Evolutionary conservation across 2,888 invertebrate species (phyloP).

Genomic region (Tenthredo mesomela): DNA sequence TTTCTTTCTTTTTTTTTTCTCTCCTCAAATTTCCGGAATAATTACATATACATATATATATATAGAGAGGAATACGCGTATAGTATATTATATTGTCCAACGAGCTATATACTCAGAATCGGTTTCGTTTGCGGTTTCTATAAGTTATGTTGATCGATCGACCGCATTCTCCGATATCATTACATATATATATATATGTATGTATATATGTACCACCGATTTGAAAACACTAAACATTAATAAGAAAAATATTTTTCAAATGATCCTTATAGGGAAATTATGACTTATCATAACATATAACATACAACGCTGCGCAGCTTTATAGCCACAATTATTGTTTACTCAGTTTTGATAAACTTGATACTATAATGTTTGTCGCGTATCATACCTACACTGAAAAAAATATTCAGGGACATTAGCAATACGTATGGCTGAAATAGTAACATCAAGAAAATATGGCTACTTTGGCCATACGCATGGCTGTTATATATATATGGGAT

Average conservation of each 20-base stretch:
- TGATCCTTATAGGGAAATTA: neutral
- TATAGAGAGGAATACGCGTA: neutral
- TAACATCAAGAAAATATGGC: too few relatives aligned
- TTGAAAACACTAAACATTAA: constrained; percentile 28
- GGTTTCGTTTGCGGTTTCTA: constrained; percentile 3
- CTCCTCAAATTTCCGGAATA: too few relatives aligned
- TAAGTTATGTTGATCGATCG: constrained; percentile 41
- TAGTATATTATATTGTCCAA: neutral
- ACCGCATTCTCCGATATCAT: neutral
- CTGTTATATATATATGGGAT: neutral
- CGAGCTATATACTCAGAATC: neutral
- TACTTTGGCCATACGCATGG: too few relatives aligned
- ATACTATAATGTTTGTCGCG: neutral
- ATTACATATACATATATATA: neutral
- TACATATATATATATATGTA: neutral
- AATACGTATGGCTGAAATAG: too few relatives aligned
- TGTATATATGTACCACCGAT: neutral
- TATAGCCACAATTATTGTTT: neutral
- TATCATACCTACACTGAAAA: too few relatives aligned
- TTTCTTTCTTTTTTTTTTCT: too few relatives aligned
- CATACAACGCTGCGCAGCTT: neutral
- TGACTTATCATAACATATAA: neutral
- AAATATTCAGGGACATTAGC: too few relatives aligned
- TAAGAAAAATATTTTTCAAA: constrained; percentile 20
- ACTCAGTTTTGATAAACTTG: neutral